Percentiles rank a stretch among this genome's conserved stretches.
phyloP scores from a whole-genome alignment of 2,888 invertebrate species.

The Pollenia labialis region DNA sequence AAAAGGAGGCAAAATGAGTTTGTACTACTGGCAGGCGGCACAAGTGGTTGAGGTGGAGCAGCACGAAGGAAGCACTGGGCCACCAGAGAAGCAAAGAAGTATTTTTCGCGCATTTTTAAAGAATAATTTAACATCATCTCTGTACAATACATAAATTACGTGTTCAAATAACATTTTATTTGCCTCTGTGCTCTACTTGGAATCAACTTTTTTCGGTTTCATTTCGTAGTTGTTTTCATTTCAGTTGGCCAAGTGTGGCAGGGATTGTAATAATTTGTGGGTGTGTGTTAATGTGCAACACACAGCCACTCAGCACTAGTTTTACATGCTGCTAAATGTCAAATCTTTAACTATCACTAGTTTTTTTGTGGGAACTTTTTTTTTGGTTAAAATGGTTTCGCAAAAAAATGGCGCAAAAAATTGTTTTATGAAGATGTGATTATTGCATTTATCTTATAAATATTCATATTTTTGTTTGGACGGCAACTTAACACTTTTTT shows the following conservation, averaged over 20 bases:
- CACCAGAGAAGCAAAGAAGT: not conserved
- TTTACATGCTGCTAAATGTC: constrained; percentile 70
- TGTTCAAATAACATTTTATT: constrained; percentile 71
- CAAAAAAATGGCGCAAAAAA: constrained; percentile 35
- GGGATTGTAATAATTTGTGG: constrained; percentile 42
- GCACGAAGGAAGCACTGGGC: not conserved
- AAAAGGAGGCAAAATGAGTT: not conserved
- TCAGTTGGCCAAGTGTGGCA: constrained; percentile 30
- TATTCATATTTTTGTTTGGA: constrained; percentile 69
- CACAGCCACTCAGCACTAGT: constrained; percentile 35
- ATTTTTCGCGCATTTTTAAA: constrained; percentile 67
- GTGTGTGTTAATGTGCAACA: constrained; percentile 22
- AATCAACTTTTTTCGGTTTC: constrained; percentile 23
- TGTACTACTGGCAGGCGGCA: not conserved
- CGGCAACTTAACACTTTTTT: constrained; percentile 59
- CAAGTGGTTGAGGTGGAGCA: not conserved
- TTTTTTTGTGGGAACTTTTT: constrained; percentile 16
- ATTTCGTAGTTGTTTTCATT: constrained; percentile 16
- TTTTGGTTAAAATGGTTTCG: constrained; percentile 37
- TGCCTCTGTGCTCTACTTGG: constrained; percentile 56
- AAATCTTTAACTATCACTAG: constrained; percentile 46
- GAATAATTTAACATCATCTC: constrained; percentile 63
- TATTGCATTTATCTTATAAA: constrained; percentile 72
- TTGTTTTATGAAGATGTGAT: constrained; percentile 65
- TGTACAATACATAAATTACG: constrained; percentile 66